Percentiles rank a stretch among this genome's conserved stretches.
Conservation (phyloP, 1,140 invertebrate genomes). For the Caligus rogercresseyi region DNA sequence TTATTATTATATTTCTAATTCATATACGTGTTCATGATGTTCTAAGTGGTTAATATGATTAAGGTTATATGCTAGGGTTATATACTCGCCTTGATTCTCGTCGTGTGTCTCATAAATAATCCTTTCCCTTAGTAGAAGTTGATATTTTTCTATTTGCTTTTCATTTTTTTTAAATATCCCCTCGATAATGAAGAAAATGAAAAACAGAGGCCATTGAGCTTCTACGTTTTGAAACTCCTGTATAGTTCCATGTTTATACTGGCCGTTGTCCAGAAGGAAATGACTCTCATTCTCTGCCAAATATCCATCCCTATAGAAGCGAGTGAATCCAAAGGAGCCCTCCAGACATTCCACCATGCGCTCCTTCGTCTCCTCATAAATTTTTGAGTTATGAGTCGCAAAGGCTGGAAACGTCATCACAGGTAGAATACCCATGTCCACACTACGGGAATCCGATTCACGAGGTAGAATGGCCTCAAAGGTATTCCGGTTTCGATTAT, state of each 20-base stretch:
- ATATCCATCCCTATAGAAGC: constrained; percentile 8
- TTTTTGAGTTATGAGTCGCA: constrained; percentile 79
- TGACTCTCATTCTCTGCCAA: constrained; percentile 40
- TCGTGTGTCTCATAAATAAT: constrained; percentile 35
- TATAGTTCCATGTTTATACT: constrained; percentile 43
- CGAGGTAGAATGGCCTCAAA: constrained; percentile 94
- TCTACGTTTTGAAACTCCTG: constrained; percentile 90
- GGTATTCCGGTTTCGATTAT: constrained; percentile 94
- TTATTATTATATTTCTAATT: too few relatives aligned
- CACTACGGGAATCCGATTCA: constrained; percentile 93
- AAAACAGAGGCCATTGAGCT: constrained; percentile 95
- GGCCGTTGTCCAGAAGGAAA: constrained; percentile 38
- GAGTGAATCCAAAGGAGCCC: not conserved
- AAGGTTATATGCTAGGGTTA: too few relatives aligned
- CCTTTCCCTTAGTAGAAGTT: constrained; percentile 49
- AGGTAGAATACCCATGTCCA: constrained; percentile 69
- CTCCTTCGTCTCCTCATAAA: constrained; percentile 64
- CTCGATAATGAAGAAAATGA: constrained; percentile 86
- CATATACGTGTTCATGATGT: too few relatives aligned
- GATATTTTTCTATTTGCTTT: constrained; percentile 81
- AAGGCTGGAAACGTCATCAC: constrained; percentile 95
- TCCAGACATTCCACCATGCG: constrained; percentile 2
- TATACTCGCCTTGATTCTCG: not conserved
- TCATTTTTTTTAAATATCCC: constrained; percentile 70
- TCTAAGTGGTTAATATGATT: too few relatives aligned